Evolutionary conservation across 2,113 vertebrate genomes (phyloP).

Genomic region (Stegastes partitus): DNA sequence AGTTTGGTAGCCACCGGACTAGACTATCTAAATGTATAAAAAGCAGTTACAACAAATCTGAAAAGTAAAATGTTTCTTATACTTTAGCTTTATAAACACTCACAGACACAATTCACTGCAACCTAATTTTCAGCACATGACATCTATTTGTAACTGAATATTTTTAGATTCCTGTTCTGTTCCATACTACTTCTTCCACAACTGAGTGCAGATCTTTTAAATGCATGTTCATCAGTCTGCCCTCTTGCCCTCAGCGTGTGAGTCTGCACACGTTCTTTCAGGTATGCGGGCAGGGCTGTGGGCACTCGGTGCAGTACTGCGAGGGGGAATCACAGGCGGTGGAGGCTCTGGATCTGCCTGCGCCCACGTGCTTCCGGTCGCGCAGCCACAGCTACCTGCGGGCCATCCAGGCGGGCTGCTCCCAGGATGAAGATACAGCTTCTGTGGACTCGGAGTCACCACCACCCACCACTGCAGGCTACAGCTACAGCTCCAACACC

Average conservation of each 20-base stretch:
- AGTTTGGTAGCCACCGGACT: not conserved
- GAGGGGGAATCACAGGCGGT: constrained; percentile 89
- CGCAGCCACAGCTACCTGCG: constrained; percentile 99
- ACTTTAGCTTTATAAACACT: not conserved
- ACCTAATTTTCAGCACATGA: not conserved
- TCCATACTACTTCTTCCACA: not conserved
- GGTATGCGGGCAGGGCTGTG: constrained; percentile 89
- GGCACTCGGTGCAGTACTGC: constrained; percentile 87
- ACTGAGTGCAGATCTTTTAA: not conserved
- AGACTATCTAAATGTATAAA: not conserved
- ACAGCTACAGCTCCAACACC: constrained; percentile 89
- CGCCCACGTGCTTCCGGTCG: constrained; percentile 97
- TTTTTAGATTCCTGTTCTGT: not conserved
- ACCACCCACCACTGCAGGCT: constrained; percentile 87
- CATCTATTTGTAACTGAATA: not conserved
- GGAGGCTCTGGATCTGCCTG: constrained; percentile 93
- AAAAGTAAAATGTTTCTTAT: not conserved
- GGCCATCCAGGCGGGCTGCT: constrained; percentile 98
- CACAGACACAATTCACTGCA: not conserved
- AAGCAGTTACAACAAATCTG: not conserved
- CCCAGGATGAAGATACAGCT: constrained; percentile 94
- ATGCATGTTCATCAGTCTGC: constrained; percentile 45
- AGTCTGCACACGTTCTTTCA: constrained; percentile 82
- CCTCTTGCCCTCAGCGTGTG: constrained; percentile 70
- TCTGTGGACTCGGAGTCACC: constrained; percentile 95